These are phyloP conservation scores for Bolinopsis microptera DNA, from an alignment of 37 sponge, comb jelly and placozoan genomes.

Conservation along the genomic window DNA sequence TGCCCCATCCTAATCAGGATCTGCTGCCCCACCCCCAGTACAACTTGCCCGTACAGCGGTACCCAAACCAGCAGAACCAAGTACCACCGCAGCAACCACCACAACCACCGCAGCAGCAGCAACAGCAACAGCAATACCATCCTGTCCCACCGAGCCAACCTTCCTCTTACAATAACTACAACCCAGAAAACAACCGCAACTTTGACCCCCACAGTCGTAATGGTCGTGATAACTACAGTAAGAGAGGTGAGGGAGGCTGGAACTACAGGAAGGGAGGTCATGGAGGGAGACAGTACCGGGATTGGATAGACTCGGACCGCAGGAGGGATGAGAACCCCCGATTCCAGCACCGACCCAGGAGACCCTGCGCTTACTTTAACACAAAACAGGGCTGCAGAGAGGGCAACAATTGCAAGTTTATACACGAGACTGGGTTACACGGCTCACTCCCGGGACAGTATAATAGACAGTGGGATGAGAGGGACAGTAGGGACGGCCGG, in stretches of 20 bases:
- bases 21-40: too few species aligned
- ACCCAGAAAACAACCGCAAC: neutral
- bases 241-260: neutral
- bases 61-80: neutral
- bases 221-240: neutral
- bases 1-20: conserved; percentile 28
- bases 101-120: neutral
- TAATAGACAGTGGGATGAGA: neutral
- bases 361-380: conserved; percentile 43
- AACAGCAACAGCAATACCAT: neutral
- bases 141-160: neutral
- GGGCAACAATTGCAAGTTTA: conserved; percentile 55
- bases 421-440: neutral
- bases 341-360: neutral
- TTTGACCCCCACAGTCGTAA: neutral
- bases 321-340: neutral
- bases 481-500: neutral
- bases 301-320: conserved; percentile 1
- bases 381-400: conserved; percentile 22
- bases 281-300: conserved; percentile 39
- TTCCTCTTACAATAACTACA: conserved; percentile 40
- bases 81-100: neutral
- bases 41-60: neutral
- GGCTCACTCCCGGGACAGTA: neutral
- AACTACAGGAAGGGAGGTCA: conserved; percentile 56